phyloP scores from a whole-genome alignment of 2,888 invertebrate genomes.

The Heliconius hortense region DNA sequence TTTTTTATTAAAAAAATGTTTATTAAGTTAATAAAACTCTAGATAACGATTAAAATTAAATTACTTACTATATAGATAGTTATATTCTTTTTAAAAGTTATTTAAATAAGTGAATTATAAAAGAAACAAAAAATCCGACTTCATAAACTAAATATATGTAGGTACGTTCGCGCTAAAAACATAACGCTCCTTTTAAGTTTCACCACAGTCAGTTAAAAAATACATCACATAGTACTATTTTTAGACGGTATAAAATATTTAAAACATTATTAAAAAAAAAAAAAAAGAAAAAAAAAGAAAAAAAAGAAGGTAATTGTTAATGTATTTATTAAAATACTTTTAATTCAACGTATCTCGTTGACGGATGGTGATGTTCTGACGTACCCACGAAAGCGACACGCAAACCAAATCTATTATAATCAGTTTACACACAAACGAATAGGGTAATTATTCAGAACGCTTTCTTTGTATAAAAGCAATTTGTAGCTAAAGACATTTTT shows the following conservation, averaged over 20 bases:
- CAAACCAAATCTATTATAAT: slow-evolving; percentile 26
- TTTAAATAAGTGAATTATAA: too few species aligned
- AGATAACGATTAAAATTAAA: background rate
- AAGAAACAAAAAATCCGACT: too few species aligned
- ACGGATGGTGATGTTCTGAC: background rate
- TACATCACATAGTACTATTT: too few species aligned
- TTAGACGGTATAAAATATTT: background rate
- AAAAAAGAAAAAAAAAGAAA: too few species aligned
- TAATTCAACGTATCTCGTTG: slow-evolving; percentile 6
- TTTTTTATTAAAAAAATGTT: background rate
- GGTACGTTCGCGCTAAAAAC: too few species aligned
- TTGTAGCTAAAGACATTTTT: slow-evolving; percentile 40
- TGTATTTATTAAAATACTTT: background rate
- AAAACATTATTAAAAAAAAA: too few species aligned
- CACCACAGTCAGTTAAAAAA: too few species aligned
- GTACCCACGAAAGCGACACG: slow-evolving; percentile 13
- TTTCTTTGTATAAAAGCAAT: slow-evolving; percentile 44
- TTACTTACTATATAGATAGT: background rate
- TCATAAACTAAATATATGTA: too few species aligned
- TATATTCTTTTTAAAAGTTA: too few species aligned
- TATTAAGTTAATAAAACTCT: too few species aligned
- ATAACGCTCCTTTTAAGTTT: too few species aligned
- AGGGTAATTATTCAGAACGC: slow-evolving; percentile 40
- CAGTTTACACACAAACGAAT: slow-evolving; percentile 12
- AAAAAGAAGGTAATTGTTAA: background rate